Base-by-base conservation (phyloP, 2,113 vertebrate genomes). In the Pseudorhombus dupliciocellatus region DNA sequence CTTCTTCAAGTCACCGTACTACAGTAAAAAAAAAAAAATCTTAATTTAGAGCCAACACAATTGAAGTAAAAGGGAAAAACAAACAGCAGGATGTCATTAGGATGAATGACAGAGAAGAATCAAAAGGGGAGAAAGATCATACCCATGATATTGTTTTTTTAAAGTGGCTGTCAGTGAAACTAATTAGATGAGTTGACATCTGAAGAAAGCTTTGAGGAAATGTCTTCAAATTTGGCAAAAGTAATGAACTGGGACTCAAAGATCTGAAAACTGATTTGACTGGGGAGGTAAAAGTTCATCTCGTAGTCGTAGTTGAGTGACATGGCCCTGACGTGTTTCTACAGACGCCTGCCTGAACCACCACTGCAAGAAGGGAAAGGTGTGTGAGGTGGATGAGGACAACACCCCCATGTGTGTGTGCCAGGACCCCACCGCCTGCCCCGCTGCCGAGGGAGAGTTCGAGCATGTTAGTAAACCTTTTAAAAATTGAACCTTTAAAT, bases 341-440 rank as follows among this genome's bases (percentile, higher is more conserved):
- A 1, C 88, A 98, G 98, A 98, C 40, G 94, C 96, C 74, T 99
- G 98, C 90, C 93, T 96, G 91, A 96, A 95, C 92, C 94, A 98
- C 79, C 96, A 97, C 93, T 99, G 98, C 95, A 99, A 99, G 90
- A 97, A 98, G 0, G 98, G 98, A 74, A 99, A 99, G 75, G 96
- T 99, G 87, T 99, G 98, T 0, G 98, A 99, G 92, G 83, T 97
- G 2, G 98, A 98, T 0, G 97, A 99, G 75, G 93, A 70, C 93
- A 99, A 99, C 92, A 93, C 87, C 0, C 97, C 98, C 84, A 95
- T 99, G 94, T 99, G 98, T 8, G 97, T 99, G 73, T 99, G 98
- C 94, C 97, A 98, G 93, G 96, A 99, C 84, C 95, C 97, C 42
- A 92, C 96, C 88, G 96, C 91, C 90, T 99, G 98, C 94, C 92